These are phyloP conservation scores for Macaca nemestrina DNA, from an alignment of 2,113 vertebrate species.

Conservation along the genomic window DNA sequence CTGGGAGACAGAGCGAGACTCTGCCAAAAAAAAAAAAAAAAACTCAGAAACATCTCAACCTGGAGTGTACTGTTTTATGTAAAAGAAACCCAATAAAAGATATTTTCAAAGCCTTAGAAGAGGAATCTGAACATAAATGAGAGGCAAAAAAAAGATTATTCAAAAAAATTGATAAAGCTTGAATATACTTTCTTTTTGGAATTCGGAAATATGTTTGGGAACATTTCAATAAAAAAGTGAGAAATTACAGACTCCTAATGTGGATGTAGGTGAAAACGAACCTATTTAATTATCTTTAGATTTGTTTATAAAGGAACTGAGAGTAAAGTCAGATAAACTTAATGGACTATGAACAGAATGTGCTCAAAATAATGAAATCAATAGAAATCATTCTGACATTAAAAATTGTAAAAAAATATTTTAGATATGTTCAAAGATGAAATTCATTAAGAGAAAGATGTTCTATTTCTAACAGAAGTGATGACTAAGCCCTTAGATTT, in stretches of 20 bases:
- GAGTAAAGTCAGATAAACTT: not conserved
- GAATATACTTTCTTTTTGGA: slow-evolving; percentile 27
- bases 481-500: not conserved
- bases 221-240: not conserved
- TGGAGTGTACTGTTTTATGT: not conserved
- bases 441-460: not conserved
- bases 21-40: not conserved
- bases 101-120: slow-evolving; percentile 4
- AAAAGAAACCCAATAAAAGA: not conserved
- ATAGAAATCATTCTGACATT: not conserved
- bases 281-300: not conserved
- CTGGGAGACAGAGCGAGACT: too few species aligned
- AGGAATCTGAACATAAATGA: not conserved
- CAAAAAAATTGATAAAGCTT: slow-evolving; percentile 13
- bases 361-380: not conserved
- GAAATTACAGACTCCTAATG: not conserved
- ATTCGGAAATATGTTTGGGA: not conserved
- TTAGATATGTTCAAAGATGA: not conserved
- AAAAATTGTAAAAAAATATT: not conserved
- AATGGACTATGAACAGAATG: not conserved
- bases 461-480: not conserved
- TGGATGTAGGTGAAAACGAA: not conserved
- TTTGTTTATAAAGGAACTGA: not conserved
- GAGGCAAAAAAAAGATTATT: not conserved
- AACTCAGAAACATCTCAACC: not conserved